Base-by-base conservation (phyloP, 1,140 invertebrate species). In the Procambarus clarkii region DNA sequence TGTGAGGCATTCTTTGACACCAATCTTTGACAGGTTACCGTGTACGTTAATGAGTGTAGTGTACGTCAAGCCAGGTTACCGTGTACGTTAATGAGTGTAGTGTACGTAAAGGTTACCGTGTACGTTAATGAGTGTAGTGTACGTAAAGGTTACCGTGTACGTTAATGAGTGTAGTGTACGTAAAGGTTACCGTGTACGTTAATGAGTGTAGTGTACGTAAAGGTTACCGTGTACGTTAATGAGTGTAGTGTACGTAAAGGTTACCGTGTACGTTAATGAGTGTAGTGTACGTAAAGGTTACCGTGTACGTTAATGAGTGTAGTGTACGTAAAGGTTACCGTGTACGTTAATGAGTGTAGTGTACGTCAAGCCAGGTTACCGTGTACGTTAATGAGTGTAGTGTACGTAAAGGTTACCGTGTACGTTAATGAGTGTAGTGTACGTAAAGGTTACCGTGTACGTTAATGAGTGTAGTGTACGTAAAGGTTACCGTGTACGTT, bases 211-310 rank as follows among this genome's bases (percentile, higher is more conserved):
- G 5, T 79, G 48, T 74, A 34, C 44, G 0, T 7, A 34, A 46
- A 34, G 54, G 82, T 44, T 11, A 18, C 13, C 21, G 64, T 85
- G 82, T 85, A 50, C 69, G 82, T 45, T 58, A 71, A 3, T 85
- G 13, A n/a, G n/a, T 9, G 3, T 5, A 13, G 54, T 64, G 60
- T 54, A 69, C 60, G 69, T 11, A n/a, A 18, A 69, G 64, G 13
- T 18, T 18, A 18, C 44, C 71, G 48, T 34, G 84, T 85, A 44
- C 44, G 46, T 3, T 7, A 9, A 50, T 15, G 24, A 60, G 80
- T 82, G 0, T 46, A 1, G 5, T 79, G 48, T 74, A 34, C 44
- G 0, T 7, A 34, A 46, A 34, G 54, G 82, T 44, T 11, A 18
- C 13, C 21, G 64, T 85, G 82, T 85, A 50, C 69, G 82, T 45